Evolutionary conservation across 2,888 invertebrate species (phyloP).

Genomic region (Neoaliturus tenellus): DNA sequence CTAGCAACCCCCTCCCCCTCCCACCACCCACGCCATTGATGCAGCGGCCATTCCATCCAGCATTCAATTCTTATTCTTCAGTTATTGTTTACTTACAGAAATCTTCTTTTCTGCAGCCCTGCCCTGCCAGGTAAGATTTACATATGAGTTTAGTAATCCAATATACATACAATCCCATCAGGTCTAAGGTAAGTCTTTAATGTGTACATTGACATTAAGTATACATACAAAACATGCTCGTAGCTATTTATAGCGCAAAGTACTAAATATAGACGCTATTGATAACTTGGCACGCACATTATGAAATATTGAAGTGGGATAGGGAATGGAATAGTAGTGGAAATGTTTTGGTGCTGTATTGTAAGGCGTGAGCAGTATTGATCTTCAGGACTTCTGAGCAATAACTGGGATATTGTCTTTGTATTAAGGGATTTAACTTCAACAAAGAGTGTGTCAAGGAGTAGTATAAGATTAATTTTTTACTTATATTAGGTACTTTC

Average conservation of each 20-base stretch:
- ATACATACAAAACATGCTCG: background rate
- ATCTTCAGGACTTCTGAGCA: too few species aligned
- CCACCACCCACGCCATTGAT: constrained; percentile 27
- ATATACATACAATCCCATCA: too few species aligned
- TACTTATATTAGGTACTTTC: too few species aligned
- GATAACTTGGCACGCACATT: background rate
- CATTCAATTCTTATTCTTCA: constrained; percentile 1
- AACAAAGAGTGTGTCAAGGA: too few species aligned
- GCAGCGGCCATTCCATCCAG: background rate
- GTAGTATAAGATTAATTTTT: too few species aligned
- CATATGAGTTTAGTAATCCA: too few species aligned
- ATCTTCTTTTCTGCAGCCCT: constrained; percentile 1
- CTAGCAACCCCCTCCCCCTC: background rate
- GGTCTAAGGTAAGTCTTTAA: too few species aligned
- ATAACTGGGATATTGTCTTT: too few species aligned
- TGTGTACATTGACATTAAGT: too few species aligned
- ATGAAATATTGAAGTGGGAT: background rate
- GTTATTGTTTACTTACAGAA: constrained; percentile 36
- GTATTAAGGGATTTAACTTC: too few species aligned
- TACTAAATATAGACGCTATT: constrained; percentile 16
- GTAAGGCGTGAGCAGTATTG: background rate
- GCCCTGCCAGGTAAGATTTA: background rate
- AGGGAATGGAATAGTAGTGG: background rate
- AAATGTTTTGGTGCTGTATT: background rate
- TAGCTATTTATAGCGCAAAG: background rate